phyloP scores from a whole-genome alignment of 2,888 invertebrate species.

The Calameuta filiformis region DNA sequence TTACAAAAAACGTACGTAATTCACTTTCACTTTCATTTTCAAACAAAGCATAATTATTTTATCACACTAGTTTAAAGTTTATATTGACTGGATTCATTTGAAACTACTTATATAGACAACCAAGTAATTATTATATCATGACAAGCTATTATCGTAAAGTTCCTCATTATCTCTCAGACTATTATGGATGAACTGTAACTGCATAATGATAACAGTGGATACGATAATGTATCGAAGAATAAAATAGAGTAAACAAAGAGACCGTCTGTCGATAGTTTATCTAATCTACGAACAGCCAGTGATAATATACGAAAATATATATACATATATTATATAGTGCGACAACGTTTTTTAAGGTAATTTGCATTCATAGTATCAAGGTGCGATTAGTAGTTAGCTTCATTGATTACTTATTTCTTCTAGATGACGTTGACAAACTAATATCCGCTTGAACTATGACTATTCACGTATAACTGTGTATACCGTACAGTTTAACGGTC shows the following conservation, averaged over 20 bases:
- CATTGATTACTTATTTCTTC: not conserved
- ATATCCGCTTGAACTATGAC: not conserved
- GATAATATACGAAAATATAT: not conserved
- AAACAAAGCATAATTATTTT: not conserved
- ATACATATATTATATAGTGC: not conserved
- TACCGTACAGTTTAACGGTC: not conserved
- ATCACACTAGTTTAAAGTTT: not conserved
- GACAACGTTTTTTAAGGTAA: not conserved
- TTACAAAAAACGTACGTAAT: not conserved
- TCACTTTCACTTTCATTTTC: not conserved
- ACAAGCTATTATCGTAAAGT: not conserved
- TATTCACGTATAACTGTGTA: not conserved
- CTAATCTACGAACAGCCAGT: not conserved
- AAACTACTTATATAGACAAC: not conserved
- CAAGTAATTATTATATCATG: not conserved
- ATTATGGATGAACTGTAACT: not conserved
- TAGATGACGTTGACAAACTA: not conserved
- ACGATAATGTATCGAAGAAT: not conserved
- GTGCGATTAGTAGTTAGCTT: not conserved
- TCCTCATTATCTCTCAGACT: not conserved
- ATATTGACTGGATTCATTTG: not conserved
- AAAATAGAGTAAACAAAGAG: not conserved
- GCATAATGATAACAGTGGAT: not conserved
- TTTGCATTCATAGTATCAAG: not conserved
- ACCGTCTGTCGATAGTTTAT: not conserved